Base-by-base conservation (phyloP, 2,113 vertebrate genomes). In the Tachysurus fulvidraco region DNA sequence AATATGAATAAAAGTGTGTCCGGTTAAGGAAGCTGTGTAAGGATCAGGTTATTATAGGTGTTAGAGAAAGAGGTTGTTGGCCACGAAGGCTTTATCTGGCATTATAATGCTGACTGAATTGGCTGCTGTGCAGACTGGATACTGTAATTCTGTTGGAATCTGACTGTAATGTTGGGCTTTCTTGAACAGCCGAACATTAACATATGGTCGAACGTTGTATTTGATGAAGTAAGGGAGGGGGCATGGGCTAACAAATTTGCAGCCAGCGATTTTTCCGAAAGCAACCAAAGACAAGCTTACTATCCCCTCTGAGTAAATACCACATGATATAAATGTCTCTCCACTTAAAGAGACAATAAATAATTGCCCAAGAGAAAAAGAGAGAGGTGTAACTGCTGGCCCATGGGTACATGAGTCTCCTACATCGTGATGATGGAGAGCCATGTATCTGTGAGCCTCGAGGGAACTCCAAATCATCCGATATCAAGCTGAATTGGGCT, bases 51-150 rank as follows among this genome's bases (percentile, higher is more conserved):
- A 23, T 62, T 83, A n/a, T 52, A 60, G 54, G 76, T 82, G 84
- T 85, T 90, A 52, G 84, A 88, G 89, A 88, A 83, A 44, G 44
- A 54, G 78, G 67, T 30, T 77, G 57, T 83, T 62, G 30, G 81
- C 57, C 64, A 74, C 41, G 30, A 74, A 44, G 87, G 59, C 55
- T 71, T 36, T 80, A 69, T 41, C 69, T 81, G 67, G 76, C 82
- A 84, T 83, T 57, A 44, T 76, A 85, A 86, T 64, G 86, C 84
- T 76, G 46, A 67, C 55, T 87, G 83, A 9, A 82, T 91, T 86
- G 88, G 83, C 89, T 88, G 90, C 88, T 83, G 80, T 89, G 88
- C 89, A 91, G 89, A 87, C 89, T 91, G 84, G 86, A 88, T 86
- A 85, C 88, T 90, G 90, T 88, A 82, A 88, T 89, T 87, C 87